Evolutionary conservation across 2,888 invertebrate genomes (phyloP).

Genomic region (Azorinus chamasolen): DNA sequence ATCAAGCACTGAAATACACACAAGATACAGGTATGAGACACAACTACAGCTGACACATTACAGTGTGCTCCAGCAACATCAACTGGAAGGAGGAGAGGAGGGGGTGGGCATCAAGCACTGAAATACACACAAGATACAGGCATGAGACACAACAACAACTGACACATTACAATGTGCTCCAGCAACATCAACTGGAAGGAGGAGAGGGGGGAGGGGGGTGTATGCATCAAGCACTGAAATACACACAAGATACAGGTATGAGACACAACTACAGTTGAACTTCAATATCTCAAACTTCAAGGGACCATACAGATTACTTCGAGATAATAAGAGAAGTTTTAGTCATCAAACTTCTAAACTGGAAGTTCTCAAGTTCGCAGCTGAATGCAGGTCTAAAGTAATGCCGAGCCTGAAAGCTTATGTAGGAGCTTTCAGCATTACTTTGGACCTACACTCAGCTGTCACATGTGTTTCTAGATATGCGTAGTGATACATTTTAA

Average conservation of each 20-base stretch:
- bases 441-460: too few species aligned
- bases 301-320: too few species aligned
- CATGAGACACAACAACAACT: background rate
- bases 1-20: conserved; percentile 89
- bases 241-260: conserved; percentile 3
- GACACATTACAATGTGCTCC: conserved; percentile 99
- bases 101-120: conserved; percentile 93
- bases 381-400: too few species aligned
- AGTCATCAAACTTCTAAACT: too few species aligned
- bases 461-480: too few species aligned
- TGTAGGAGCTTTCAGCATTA: too few species aligned
- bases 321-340: too few species aligned
- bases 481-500: too few species aligned
- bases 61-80: conserved; percentile 97
- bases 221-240: conserved; percentile 91
- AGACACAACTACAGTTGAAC: conserved; percentile 81
- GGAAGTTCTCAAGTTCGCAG: too few species aligned
- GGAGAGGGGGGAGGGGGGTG: conserved; percentile 94
- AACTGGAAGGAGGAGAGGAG: conserved; percentile 97
- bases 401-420: too few species aligned
- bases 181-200: conserved; percentile 97
- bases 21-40: background rate
- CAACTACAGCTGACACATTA: too few species aligned
- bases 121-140: conserved; percentile 39
- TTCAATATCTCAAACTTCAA: background rate